phyloP scores from a whole-genome alignment of 2,797 vertebrate genomes.

The Pseudocheirus occidentalis region DNA sequence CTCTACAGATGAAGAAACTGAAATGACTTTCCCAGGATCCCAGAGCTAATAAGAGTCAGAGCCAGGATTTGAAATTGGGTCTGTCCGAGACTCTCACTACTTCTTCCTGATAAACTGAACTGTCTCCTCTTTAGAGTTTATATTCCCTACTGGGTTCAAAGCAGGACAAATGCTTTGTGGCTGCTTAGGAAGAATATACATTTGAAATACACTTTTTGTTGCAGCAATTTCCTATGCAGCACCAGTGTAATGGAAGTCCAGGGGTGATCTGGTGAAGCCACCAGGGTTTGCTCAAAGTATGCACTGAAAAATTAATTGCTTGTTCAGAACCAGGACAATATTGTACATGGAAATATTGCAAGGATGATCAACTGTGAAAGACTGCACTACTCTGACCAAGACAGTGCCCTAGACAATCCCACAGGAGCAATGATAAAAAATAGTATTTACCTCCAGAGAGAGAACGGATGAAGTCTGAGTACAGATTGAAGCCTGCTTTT shows the following conservation, averaged over 20 bases:
- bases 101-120: not conserved
- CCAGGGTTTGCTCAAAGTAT: not conserved
- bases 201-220: not conserved
- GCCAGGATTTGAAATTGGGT: not conserved
- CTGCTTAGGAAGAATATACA: not conserved
- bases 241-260: not conserved
- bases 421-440: not conserved
- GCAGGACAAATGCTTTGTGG: not conserved
- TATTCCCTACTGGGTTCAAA: not conserved
- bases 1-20: not conserved
- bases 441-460: not conserved
- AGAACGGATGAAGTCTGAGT: not conserved
- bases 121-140: not conserved
- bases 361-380: not conserved
- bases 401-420: not conserved
- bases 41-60: not conserved
- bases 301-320: not conserved
- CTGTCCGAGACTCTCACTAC: not conserved
- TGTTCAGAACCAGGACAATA: not conserved
- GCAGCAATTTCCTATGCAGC: not conserved
- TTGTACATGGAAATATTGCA: not conserved
- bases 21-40: not conserved
- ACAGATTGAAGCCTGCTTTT: not conserved
- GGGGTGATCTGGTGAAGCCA: not conserved
- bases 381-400: not conserved